Evolutionary conservation across 2,888 invertebrate genomes (phyloP).

Genomic region (Xanthorhoe designata): DNA sequence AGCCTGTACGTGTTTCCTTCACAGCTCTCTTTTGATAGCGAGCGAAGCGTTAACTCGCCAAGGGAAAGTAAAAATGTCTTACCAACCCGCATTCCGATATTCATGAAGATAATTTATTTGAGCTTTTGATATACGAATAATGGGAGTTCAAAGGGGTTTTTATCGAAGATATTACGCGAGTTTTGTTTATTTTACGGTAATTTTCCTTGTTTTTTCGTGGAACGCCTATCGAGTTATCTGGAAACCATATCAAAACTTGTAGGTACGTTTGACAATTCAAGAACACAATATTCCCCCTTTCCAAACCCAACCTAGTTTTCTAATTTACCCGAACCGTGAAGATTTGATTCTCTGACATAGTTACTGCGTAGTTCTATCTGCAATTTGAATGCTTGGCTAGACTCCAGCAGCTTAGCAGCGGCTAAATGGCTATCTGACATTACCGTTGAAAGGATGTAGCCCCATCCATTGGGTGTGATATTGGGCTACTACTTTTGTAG

Average conservation of each 20-base stretch:
- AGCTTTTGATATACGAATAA: constrained; percentile 42
- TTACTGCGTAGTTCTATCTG: constrained; percentile 44
- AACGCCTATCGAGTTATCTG: neutral
- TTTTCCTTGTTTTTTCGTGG: constrained; percentile 1
- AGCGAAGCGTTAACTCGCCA: constrained; percentile 62
- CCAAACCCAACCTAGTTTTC: neutral
- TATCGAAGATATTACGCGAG: constrained; percentile 35
- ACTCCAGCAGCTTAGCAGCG: constrained; percentile 56
- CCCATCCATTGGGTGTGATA: constrained; percentile 15
- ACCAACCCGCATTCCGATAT: constrained; percentile 46
- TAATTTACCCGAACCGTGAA: neutral
- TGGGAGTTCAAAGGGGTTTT: constrained; percentile 43
- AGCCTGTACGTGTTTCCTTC: constrained; percentile 59
- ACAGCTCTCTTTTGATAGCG: constrained; percentile 60
- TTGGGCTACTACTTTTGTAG: constrained; percentile 14
- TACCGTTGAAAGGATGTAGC: constrained; percentile 37
- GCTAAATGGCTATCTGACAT: constrained; percentile 53
- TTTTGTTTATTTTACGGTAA: constrained; percentile 20
- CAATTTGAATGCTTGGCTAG: constrained; percentile 63
- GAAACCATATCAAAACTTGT: no score
- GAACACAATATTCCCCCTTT: no score
- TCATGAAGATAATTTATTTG: constrained; percentile 44
- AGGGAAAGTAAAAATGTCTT: constrained; percentile 60
- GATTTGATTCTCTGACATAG: constrained; percentile 10
- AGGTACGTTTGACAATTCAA: no score